These are phyloP conservation scores for Pseudococcus longispinus DNA, from an alignment of 2,888 invertebrate genomes.

Conservation along the genomic window DNA sequence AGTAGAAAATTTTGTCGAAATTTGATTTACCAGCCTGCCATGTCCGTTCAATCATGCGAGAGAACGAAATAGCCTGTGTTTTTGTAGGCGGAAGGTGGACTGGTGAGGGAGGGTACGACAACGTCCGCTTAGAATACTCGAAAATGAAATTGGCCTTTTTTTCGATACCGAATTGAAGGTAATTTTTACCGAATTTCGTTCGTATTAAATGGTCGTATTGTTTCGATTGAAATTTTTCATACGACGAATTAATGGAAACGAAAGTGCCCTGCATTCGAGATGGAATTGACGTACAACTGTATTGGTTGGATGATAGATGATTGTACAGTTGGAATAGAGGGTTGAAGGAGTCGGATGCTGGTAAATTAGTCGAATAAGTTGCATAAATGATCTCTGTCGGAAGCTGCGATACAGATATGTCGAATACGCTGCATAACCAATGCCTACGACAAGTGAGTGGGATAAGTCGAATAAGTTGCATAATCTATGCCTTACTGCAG, in stretches of 20 bases:
- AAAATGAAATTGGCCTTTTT: constrained; percentile 3
- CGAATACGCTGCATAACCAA: too few species aligned
- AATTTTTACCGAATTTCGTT: background rate
- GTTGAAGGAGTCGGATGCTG: background rate
- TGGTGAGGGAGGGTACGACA: background rate
- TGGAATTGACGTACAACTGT: background rate
- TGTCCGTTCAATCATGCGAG: constrained; percentile 3
- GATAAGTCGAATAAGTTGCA: too few species aligned
- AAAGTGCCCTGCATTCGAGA: background rate
- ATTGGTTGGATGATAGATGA: background rate
- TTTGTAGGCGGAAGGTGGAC: background rate
- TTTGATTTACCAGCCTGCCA: constrained; percentile 9
- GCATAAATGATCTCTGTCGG: too few species aligned
- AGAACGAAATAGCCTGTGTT: constrained; percentile 3
- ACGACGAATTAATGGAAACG: background rate
- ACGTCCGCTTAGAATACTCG: background rate
- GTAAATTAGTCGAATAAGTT: background rate
- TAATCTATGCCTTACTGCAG: too few species aligned
- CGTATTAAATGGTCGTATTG: constrained; percentile 16
- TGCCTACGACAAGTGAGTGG: too few species aligned
- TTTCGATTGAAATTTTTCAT: background rate
- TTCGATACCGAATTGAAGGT: background rate
- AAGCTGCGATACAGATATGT: too few species aligned
- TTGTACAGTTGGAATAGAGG: background rate
- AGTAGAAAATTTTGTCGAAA: constrained; percentile 7